Conservation (phyloP, 2,797 vertebrate genomes). For the Gallirallus australis region DNA sequence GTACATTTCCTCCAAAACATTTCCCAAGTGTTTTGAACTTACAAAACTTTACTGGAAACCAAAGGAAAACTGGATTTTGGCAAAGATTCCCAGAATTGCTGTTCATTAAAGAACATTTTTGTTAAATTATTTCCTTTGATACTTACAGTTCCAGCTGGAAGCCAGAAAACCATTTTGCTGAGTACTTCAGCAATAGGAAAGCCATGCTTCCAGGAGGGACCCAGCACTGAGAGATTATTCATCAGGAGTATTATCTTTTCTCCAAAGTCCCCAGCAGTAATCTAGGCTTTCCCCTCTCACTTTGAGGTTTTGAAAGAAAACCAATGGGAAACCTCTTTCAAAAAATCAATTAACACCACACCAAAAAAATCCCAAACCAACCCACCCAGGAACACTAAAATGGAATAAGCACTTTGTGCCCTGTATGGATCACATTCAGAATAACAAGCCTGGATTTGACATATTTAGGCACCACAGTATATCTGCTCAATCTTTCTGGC, state of each 20-base stretch:
- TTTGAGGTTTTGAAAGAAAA: background rate
- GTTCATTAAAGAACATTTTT: background rate
- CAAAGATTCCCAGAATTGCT: background rate
- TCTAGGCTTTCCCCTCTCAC: background rate
- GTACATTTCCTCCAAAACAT: background rate
- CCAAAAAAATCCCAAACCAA: background rate
- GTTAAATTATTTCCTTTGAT: background rate
- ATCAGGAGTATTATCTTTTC: background rate
- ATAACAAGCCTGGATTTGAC: background rate
- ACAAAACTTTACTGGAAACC: background rate
- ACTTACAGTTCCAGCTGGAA: background rate
- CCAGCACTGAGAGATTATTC: background rate
- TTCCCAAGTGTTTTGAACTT: background rate
- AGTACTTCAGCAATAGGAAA: background rate
- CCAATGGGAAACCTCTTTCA: background rate
- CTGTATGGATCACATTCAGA: background rate
- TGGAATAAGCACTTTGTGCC: background rate
- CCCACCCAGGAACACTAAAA: background rate
- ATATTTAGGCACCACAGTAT: background rate
- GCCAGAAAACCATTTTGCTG: background rate
- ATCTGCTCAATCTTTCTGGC: background rate
- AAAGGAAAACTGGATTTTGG: background rate
- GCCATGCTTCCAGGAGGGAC: background rate
- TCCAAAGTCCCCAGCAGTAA: background rate
- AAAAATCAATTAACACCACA: background rate